These are phyloP conservation scores for Osmoderma eremita DNA, from an alignment of 2,888 invertebrate genomes.

Conservation along the genomic window DNA sequence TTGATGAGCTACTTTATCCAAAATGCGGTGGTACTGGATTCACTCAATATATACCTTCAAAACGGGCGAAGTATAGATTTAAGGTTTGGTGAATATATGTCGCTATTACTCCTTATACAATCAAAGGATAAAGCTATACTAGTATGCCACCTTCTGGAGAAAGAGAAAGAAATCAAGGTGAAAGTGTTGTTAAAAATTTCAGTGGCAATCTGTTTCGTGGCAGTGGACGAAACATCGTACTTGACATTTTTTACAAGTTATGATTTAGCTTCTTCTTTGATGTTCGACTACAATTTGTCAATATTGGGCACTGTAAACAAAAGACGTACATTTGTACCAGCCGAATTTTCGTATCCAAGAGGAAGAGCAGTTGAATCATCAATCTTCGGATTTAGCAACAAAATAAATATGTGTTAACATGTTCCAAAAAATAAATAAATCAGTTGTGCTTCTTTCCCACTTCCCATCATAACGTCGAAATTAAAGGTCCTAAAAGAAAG, in stretches of 20 bases:
- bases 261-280: background rate
- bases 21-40: background rate
- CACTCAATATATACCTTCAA: conserved; percentile 1
- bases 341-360: too few relatives aligned
- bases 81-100: background rate
- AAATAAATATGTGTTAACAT: background rate
- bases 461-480: background rate
- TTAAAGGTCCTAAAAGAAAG: too few relatives aligned
- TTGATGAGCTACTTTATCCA: background rate
- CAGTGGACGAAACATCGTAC: background rate
- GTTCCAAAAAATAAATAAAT: background rate
- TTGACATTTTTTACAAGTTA: background rate
- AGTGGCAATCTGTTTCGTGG: background rate
- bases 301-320: too few relatives aligned
- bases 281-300: too few relatives aligned
- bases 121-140: too few relatives aligned
- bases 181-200: background rate
- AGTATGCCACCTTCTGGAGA: too few relatives aligned
- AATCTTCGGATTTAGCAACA: too few relatives aligned
- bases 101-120: background rate
- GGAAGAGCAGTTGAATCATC: too few relatives aligned
- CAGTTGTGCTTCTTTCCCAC: background rate
- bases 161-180: too few relatives aligned
- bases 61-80: background rate
- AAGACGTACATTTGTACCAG: too few relatives aligned